Evolutionary conservation across 2,113 vertebrate genomes (phyloP), one percentile per base, ranked within the genome.

Genomic region (Vulpes vulpes): DNA sequence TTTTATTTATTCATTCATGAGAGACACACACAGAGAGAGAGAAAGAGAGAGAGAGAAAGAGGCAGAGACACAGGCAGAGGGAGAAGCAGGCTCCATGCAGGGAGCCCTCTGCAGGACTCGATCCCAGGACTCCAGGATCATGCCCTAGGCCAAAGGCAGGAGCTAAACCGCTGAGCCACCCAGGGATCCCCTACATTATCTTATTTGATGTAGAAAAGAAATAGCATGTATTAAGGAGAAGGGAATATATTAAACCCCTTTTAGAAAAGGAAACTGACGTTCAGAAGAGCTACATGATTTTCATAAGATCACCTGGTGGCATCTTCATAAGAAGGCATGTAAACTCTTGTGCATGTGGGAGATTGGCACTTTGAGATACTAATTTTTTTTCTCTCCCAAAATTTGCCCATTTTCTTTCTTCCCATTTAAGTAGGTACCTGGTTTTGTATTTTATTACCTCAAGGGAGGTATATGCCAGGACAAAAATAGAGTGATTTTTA

Each of bases 201-300:
- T 53, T 55, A 88, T 85, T 89, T 79, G 5, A 73, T 86, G 27
- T 53, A 6, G 30, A 76, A 69, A 85, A 89, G 38, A 95, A 89
- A 93, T 2, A 71, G 59, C 30, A 83, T 79, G 43, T 22, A 83
- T 80, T 67, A 71, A 89, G n/a, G 8, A 1, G 3, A 19, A 11
- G 16, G 55, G 69, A 67, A 35, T 9, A 16, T 60, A 91, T 53
- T 82, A 90, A 84, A 64, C 2, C 1, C 22, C 19, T 49, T 88
- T 96, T 51, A 86, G 76, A 94, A 97, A 95, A 92, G n/a, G 23
- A 91, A 90, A 86, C 10, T 17, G 49, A 92, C 76, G 17, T 91
- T 93, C 30, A 94, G 30, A 53, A 95, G 49, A 57, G 53, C 38
- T 51, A 85, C 9, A 59, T 49, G 10, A 91, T 73, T 93, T 96